Evolutionary conservation across 2,888 invertebrate genomes (phyloP), one percentile per base, ranked within the genome.

Genomic region (Microdon myrmicae): DNA sequence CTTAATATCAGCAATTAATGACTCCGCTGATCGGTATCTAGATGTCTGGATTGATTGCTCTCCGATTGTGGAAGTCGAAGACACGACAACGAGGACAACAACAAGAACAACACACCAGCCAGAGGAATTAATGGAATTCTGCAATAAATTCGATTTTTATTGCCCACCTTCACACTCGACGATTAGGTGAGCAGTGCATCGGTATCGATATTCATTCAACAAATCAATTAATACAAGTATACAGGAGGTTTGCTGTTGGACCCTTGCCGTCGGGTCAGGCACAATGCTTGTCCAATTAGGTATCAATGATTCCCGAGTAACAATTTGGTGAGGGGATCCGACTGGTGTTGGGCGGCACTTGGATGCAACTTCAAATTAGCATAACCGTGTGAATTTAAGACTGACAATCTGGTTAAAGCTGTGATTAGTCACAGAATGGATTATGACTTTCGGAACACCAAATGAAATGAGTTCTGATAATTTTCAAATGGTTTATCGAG

Each of bases 71-170:
- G 45, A 32, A 26, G 39, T 32, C 16, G 37, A 31, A 29, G 16
- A 12, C n/a, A 13, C 4, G 31, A 31, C 13, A 31, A 1, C 13
- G 16, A 12, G 16, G n/a, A 9, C 9, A 25, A n/a, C 8, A 8
- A 10, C 7, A 37, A 14, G 12, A 23, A 16, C n/a, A 34, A 20
- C 39, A 25, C 34, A 44, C 28, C 34, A 55, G 55, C 29, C 38
- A 70, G 73, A 73, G 74, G 71, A 73, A 71, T 76, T 76, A 76
- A 76, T 76, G 76, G 76, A 76, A 74, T 75, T 75, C 73, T 71
- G 76, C 74, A 76, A 76, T 76, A 76, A 76, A 76, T 76, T 76
- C 71, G 70, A 70, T 70, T 73, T 76, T 76, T 76, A 76, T 76
- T 38, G 31, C 32, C 22, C 32, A 16, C 34, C 49, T 43, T 51